Base-by-base conservation (phyloP, 2,797 vertebrate genomes). In the Adelosebastes latens region DNA sequence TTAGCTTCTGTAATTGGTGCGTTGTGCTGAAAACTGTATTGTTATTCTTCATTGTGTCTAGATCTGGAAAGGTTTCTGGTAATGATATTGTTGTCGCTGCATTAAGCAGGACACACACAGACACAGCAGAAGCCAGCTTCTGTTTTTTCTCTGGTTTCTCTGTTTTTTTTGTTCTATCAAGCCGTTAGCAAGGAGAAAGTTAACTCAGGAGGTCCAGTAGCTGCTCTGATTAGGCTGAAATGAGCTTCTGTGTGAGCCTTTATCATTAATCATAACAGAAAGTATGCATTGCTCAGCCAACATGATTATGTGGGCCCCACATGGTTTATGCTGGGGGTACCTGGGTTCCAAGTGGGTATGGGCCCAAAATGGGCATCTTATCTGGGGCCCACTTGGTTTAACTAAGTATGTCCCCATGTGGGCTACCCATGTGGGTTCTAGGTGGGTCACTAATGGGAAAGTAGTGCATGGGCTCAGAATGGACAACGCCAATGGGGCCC, bases 1-100 rank as follows among this genome's bases (percentile, higher is more conserved):
- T 87, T 80, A 82, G 72, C 79, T 86, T 32, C 72, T 80, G 62
- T 89, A 89, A 87, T 89, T 89, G 78, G 31, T 29, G 49, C 32
- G 49, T 79, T 75, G 73, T 61, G 69, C 78, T 79, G 53, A 70
- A 87, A 80, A 80, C 74, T 27, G 52, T 20, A 55, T 85, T 86
- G 78, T 87, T 83, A 18, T 82, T 72, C 42, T 53, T 86, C 68
- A 67, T 83, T 81, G 79, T 82, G 79, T 68, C 65, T 69, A 77
- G 32, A 76, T 67, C 53, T 29, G 72, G 53, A 53, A 72, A 58
- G 64, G 52, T n/a, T 77, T 80, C 52, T 76, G 39, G 52, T 84
- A 69, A 74, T 82, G 24, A 75, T 63, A 56, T 75, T 83, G 53
- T 75, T 81, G 63, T 59, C 46, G 16, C 49, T 20, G 69, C 66